Base-by-base conservation (phyloP, 2,797 vertebrate genomes). In the Notamacropus eugenii region DNA sequence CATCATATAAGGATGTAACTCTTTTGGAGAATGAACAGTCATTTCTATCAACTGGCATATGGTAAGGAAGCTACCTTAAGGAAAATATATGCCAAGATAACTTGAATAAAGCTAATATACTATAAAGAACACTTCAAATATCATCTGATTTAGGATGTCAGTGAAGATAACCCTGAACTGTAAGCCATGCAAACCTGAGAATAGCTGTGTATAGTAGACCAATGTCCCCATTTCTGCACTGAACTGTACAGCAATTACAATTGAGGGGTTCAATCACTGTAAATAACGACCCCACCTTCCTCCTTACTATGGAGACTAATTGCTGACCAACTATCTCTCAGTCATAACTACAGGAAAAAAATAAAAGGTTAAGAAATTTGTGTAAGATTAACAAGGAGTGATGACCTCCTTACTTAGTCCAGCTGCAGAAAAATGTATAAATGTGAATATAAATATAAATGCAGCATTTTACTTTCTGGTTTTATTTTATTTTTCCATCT, bases 131-230 rank as follows among this genome's bases (percentile, higher is more conserved):
- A 82, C 19, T 9, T n/a, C 5, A 46, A 82, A 9, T 27, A 46
- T 40, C 2, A 46, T 1, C 67, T 40, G 3, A 6, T 82, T 19
- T 40, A 5, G n/a, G n/a, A 82, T 2, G 0, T 82, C 19, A 1
- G 19, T 40, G 11, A n/a, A 40, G 4, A 40, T 3, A n/a, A 13
- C 0, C 3, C n/a, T 19, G 5, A 5, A 19, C 19, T 3, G 11
- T 87, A 87, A 46, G 46, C 40, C 1, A 24, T 40, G 10, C 46
- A 87, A 46, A 27, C 40, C 40, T 87, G 9, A 87, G 19, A 87
- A 46, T 27, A 87, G 14, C 74, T 87, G 19, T 46, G 8, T 46
- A 46, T 87, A 8, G 22, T 40, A 87, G 12, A 46, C 2, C 0
- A 40, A 40, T 24, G 19, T 22, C n/a, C 16, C 34, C 13, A 67